Conservation (phyloP, 2,888 invertebrate species). For the Alloplasta piceator region DNA sequence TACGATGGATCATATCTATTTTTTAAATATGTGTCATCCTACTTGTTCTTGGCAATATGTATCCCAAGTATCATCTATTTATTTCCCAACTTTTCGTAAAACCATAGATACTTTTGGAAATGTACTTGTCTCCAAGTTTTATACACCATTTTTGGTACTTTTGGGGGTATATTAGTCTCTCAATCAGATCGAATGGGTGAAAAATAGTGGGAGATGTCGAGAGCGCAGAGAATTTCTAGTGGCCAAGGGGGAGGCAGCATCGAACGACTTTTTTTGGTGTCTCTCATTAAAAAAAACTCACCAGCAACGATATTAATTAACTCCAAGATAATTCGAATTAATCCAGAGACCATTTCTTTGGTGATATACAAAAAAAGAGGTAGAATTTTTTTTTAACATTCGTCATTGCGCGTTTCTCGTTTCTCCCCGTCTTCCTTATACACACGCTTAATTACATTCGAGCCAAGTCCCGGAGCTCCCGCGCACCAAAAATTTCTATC, state of each 20-base stretch:
- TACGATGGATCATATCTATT: too few relatives aligned
- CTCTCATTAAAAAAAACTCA: slow-evolving; percentile 12
- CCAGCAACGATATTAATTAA: slow-evolving; percentile 50
- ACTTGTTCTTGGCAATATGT: too few relatives aligned
- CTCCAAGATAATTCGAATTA: slow-evolving; percentile 23
- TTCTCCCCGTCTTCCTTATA: not conserved
- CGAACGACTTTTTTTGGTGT: slow-evolving; percentile 7
- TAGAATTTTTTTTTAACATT: slow-evolving; percentile 4
- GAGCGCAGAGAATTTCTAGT: not conserved
- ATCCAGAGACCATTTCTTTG: not conserved
- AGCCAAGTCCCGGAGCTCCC: not conserved
- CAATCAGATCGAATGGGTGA: too few relatives aligned
- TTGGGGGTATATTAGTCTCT: too few relatives aligned
- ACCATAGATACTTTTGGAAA: too few relatives aligned
- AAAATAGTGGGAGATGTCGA: not conserved
- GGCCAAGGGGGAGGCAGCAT: slow-evolving; percentile 14
- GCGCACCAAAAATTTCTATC: slow-evolving; percentile 18
- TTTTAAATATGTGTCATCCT: too few relatives aligned
- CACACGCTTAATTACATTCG: slow-evolving; percentile 43
- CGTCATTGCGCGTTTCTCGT: slow-evolving; percentile 1
- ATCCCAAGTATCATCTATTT: too few relatives aligned
- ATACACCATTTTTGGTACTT: too few relatives aligned
- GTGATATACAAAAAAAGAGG: not conserved
- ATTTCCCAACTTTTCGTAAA: too few relatives aligned
- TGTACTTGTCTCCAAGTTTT: too few relatives aligned